Base-by-base conservation (phyloP, 2,113 vertebrate species). In the Chaenocephalus aceratus region DNA sequence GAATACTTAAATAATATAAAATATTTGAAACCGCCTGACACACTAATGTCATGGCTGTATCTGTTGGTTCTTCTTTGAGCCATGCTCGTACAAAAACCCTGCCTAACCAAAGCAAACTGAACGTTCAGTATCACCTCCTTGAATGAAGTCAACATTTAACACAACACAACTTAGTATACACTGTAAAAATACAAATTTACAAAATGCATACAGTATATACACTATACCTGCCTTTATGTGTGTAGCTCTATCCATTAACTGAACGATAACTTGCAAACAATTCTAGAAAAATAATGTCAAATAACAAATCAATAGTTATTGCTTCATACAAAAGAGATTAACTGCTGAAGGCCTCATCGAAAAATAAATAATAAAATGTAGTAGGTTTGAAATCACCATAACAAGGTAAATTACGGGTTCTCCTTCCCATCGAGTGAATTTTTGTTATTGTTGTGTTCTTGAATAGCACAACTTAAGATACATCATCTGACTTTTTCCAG, bases 121-220 rank as follows among this genome's bases (percentile, higher is more conserved):
- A 30, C 30, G 0, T 30, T 30, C 36, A 41, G 36, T 41, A 41
- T 41, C 36, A 41, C 6, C 36, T 41, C 36, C 36, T 41, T 41
- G 6, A 57, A 44, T 62, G 15, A 72, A 71, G 48, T 82, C 49
- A 64, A 54, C 23, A 71, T 9, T 51, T 30, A 63, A 16, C 3
- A 65, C 36, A 51, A 78, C 69, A 58, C 70, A 62, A 68, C 69
- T 62, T 57, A 16, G 36, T 8, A 6, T 41, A 21, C 26, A 81
- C 7, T 30, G 54, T 82, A 80, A 69, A 84, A 77, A 81, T 73
- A 59, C 5, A 53, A 53, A 66, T 63, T 59, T 69, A 79, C 52
- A 77, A 71, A 45, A 72, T 48, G 0, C 8, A 13, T 58, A 70
- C n/a, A 76, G 6, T 57, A 67, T 80, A 59, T 65, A 84, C 75